Base-by-base conservation (phyloP, 2,888 invertebrate genomes). In the Drosophila dives region DNA sequence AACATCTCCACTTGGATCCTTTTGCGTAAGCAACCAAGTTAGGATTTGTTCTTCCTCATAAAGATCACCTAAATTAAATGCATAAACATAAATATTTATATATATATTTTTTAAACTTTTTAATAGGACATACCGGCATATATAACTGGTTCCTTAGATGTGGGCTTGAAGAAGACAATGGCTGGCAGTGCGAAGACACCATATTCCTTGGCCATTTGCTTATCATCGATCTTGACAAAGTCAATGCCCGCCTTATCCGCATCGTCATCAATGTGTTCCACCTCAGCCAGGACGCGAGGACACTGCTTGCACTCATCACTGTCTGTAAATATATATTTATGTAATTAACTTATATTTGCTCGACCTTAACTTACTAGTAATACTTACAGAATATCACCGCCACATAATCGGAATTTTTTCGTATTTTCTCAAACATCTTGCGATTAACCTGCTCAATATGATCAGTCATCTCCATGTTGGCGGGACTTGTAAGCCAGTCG, bases 251-350 rank as follows among this genome's bases (percentile, higher is more conserved):
- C 97, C 23, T 95, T 95, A 91, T 98, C 98, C 0, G 98, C 98
- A 81, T 98, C 98, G 90, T 98, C 98, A 89, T 98, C 98, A 83
- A 98, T 98, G 92, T 98, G 97, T 91, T 98, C 98, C 79, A 98
- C 96, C 93, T 98, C 98, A 42, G 95, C 94, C 82, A 98, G 94
- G 33, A 98, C 98, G 91, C 96, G 95, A 81, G 97, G 97, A 92
- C 98, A 98, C 93, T 98, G 98, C 93, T 98, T 98, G 94, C 98
- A 98, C 94, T 98, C 98, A 94, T 97, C 97, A 94, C 97, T 97
- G 94, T 98, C 98, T 98, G 90, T n/a, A 59, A 29, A 20, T 40
- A 20, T 15, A 23, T 20, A 20, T 38, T 29, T 7, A 40, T 8
- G 1, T 40, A 12, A 32, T 8, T 15, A 40, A 15, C 8, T 15